A percentile compares a stretch with the other conserved stretches of the same genome.
Conservation (phyloP, 1,140 invertebrate genomes). For the Lepidurus packardi region DNA sequence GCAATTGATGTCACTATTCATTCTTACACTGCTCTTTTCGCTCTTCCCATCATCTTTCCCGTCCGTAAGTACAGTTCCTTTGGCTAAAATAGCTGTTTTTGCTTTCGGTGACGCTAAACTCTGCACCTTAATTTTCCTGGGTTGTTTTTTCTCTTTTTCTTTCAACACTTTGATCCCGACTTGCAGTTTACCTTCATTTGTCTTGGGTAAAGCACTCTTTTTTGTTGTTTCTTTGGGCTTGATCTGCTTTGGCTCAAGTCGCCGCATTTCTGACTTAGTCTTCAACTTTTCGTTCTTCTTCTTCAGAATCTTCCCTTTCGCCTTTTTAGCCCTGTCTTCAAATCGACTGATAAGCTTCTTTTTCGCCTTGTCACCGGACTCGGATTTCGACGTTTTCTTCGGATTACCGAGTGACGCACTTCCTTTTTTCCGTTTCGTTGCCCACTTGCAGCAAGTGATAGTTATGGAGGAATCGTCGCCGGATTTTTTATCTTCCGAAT, state of each 20-base stretch:
- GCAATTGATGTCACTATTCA: slow-evolving; percentile 39
- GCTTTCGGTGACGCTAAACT: background rate
- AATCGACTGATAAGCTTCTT: slow-evolving; percentile 34
- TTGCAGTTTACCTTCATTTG: background rate
- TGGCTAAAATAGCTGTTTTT: background rate
- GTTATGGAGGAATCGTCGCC: slow-evolving; percentile 1
- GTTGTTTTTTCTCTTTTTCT: background rate
- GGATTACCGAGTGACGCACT: background rate
- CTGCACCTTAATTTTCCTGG: slow-evolving; percentile 21
- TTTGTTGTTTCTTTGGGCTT: background rate
- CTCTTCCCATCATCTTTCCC: background rate
- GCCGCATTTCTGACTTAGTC: slow-evolving; percentile 32
- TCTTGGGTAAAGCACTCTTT: background rate
- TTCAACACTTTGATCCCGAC: background rate
- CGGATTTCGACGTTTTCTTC: background rate
- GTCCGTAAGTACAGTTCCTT: background rate
- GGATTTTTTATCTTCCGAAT: slow-evolving; percentile 18
- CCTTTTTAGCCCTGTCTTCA: slow-evolving; percentile 33
- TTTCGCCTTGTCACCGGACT: slow-evolving; percentile 32
- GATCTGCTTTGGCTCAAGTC: slow-evolving; percentile 27
- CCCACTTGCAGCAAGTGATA: slow-evolving; percentile 17
- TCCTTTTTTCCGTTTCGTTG: background rate
- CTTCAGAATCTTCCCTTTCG: slow-evolving; percentile 36
- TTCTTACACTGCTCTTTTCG: background rate
- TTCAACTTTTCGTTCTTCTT: slow-evolving; percentile 36